phyloP scores from a whole-genome alignment of 2,888 invertebrate species.

The Aspidiotus destructor region DNA sequence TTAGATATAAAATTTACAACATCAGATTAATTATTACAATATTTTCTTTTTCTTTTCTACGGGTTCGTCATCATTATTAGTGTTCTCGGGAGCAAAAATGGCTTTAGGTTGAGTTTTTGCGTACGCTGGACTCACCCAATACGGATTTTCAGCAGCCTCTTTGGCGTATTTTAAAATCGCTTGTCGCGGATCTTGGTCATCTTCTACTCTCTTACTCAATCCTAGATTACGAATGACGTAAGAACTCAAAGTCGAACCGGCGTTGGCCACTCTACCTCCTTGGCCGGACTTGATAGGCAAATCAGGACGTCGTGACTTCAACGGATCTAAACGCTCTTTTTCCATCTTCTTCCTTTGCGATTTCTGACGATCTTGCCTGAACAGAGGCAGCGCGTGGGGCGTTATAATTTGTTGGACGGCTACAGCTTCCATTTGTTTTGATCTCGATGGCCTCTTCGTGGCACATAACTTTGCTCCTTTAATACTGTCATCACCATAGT shows the following conservation, averaged over 20 bases:
- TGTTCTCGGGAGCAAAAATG: slow-evolving; percentile 50
- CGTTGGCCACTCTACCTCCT: slow-evolving; percentile 87
- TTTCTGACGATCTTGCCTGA: slow-evolving; percentile 80
- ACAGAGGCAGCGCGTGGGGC: slow-evolving; percentile 89
- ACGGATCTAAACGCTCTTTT: slow-evolving; percentile 76
- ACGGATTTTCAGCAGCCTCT: slow-evolving; percentile 90
- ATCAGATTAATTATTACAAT: neutral
- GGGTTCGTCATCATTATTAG: slow-evolving; percentile 39
- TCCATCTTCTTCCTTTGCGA: slow-evolving; percentile 84
- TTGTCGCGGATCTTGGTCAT: slow-evolving; percentile 84
- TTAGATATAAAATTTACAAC: too few relatives aligned
- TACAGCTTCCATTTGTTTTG: slow-evolving; percentile 73
- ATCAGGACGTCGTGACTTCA: slow-evolving; percentile 73
- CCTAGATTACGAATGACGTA: slow-evolving; percentile 93
- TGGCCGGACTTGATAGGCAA: slow-evolving; percentile 72
- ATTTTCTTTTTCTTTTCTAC: slow-evolving; percentile 35
- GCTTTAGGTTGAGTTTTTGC: slow-evolving; percentile 77
- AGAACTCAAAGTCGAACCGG: slow-evolving; percentile 90
- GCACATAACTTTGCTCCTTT: slow-evolving; percentile 86
- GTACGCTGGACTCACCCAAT: slow-evolving; percentile 91
- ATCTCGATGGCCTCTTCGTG: slow-evolving; percentile 66
- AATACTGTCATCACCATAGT: slow-evolving; percentile 80
- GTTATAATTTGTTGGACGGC: slow-evolving; percentile 90
- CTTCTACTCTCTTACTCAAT: slow-evolving; percentile 79
- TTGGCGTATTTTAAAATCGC: slow-evolving; percentile 91